Conservation (phyloP, 2,113 vertebrate genomes). For the Dolichallabes microphthalmus region DNA sequence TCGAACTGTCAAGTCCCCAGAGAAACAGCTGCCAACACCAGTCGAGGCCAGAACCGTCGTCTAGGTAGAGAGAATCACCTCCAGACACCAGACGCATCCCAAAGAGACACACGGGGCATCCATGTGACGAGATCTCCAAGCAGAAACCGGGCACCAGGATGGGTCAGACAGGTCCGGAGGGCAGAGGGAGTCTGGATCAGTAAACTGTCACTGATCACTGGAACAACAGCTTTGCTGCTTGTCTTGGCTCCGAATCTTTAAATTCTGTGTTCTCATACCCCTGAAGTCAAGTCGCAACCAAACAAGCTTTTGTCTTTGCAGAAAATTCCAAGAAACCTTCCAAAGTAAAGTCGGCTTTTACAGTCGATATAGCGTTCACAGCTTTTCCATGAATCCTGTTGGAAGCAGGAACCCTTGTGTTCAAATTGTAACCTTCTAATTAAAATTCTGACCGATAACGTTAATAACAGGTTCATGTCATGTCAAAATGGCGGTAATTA, state of each 20-base stretch:
- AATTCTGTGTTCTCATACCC: background rate
- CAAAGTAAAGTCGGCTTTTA: background rate
- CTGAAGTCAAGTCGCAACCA: background rate
- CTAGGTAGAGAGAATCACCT: too few species aligned
- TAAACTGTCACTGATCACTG: too few species aligned
- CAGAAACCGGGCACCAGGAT: too few species aligned
- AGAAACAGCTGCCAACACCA: too few species aligned
- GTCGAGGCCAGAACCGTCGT: too few species aligned
- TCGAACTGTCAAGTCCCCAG: too few species aligned
- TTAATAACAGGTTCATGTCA: background rate
- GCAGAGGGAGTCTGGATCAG: too few species aligned
- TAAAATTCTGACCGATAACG: background rate
- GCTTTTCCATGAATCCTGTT: background rate
- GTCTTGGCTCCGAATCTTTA: background rate
- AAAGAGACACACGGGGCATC: too few species aligned
- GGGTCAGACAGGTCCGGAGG: too few species aligned
- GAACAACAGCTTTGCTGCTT: background rate
- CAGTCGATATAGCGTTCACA: background rate
- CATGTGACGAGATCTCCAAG: too few species aligned
- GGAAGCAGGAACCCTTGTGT: background rate
- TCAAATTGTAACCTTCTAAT: constrained; percentile 1
- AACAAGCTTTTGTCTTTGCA: background rate
- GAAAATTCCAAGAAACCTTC: background rate
- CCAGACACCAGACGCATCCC: too few species aligned
- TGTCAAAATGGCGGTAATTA: background rate